A percentile compares a stretch with the other conserved stretches of the same genome.
Conservation (phyloP, 2,888 invertebrate genomes). For the Venusia cambrica region DNA sequence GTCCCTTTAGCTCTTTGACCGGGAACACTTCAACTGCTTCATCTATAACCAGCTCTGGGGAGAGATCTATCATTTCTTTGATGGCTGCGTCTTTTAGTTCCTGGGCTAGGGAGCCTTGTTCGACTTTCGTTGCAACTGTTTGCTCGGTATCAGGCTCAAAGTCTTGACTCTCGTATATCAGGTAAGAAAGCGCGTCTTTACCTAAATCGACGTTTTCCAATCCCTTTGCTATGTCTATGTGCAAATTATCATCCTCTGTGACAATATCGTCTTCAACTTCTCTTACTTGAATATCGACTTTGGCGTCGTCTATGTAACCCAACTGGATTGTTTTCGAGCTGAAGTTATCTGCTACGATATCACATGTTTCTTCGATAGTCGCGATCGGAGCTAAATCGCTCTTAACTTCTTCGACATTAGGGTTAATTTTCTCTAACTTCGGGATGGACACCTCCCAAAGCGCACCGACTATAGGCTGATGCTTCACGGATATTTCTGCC, state of each 20-base stretch:
- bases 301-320: constrained; percentile 57
- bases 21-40: constrained; percentile 55
- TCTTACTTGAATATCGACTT: constrained; percentile 28
- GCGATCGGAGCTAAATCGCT: constrained; percentile 66
- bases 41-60: constrained; percentile 66
- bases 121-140: constrained; percentile 28
- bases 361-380: constrained; percentile 64
- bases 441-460: constrained; percentile 45
- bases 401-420: constrained; percentile 47
- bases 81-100: constrained; percentile 65
- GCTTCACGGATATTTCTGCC: constrained; percentile 56
- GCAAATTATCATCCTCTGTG: constrained; percentile 25
- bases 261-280: constrained; percentile 36
- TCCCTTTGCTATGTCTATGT: constrained; percentile 29
- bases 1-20: constrained; percentile 48
- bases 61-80: constrained; percentile 62
- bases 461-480: constrained; percentile 42
- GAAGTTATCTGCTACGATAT: constrained; percentile 48
- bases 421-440: constrained; percentile 41
- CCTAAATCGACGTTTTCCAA: constrained; percentile 59
- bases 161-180: constrained; percentile 58
- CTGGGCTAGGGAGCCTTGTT: constrained; percentile 54
- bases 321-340: constrained; percentile 37
- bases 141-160: constrained; percentile 38
- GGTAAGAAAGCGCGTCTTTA: constrained; percentile 66